Evolutionary conservation across 2,113 vertebrate species (phyloP).

Genomic region (Periophthalmus modestus): DNA sequence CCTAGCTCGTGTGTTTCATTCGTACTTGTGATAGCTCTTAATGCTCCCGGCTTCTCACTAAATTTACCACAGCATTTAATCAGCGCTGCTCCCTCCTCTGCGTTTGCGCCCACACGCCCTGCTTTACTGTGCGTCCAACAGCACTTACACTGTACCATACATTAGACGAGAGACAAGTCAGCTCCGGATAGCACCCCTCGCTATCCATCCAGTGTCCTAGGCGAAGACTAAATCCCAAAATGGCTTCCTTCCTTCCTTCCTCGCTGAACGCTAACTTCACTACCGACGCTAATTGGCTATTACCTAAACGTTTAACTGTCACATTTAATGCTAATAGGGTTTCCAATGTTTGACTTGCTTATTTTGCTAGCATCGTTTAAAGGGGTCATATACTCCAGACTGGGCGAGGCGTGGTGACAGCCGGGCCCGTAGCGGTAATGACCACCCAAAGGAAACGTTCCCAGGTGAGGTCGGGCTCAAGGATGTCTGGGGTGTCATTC

Average conservation of each 20-base stretch:
- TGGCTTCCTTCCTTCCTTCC: conserved; percentile 38
- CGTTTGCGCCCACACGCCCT: conserved; percentile 46
- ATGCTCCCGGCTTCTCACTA: conserved; percentile 63
- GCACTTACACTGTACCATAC: conserved; percentile 52
- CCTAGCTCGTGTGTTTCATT: conserved; percentile 27
- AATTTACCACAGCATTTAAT: conserved; percentile 71
- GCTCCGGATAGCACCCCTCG: conserved; percentile 56
- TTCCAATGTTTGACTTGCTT: conserved; percentile 34
- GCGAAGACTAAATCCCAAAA: conserved; percentile 27
- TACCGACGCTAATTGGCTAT: conserved; percentile 52
- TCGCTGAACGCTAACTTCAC: conserved; percentile 33
- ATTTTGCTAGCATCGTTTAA: conserved; percentile 12
- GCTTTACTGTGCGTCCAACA: conserved; percentile 48
- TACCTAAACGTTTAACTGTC: conserved; percentile 44
- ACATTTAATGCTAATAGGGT: conserved; percentile 43
- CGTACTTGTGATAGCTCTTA: conserved; percentile 58
- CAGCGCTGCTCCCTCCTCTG: conserved; percentile 42
- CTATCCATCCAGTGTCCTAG: conserved; percentile 52
- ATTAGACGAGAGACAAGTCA: conserved; percentile 18
- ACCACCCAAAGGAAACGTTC: conserved; percentile 67
- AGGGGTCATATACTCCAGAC: conserved; percentile 7
- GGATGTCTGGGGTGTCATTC: conserved; percentile 54
- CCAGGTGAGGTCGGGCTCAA: conserved; percentile 58
- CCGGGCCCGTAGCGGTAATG: conserved; percentile 50
- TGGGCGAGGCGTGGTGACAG: conserved; percentile 14